Evolutionary conservation across 2,113 vertebrate species (phyloP), one percentile per base, ranked within the genome.

Genomic region (Xyliphius kryptos): DNA sequence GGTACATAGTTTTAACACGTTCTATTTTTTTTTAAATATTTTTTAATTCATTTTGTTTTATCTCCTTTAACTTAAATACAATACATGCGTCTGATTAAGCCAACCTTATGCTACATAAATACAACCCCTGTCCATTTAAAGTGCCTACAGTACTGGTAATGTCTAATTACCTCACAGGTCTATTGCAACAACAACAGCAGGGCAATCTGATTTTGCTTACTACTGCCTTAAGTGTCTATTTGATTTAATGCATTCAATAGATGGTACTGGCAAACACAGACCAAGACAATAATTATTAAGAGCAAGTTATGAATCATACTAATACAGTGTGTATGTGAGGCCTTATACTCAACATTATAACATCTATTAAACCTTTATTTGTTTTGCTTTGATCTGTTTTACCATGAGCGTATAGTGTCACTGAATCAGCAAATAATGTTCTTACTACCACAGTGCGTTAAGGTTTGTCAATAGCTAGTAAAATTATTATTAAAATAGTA

Each of bases 231-330:
- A 66, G 58, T 56, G 52, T 62, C 54, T 46, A 47, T 57, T 65
- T 66, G 66, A 75, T 66, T 62, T 75, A 70, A 71, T 68, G 44
- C 47, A 47, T 56, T 68, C 63, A 61, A 61, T 56, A 69, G 56
- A 6, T 53, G 38, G 50, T 68, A 71, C 46, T 47, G 59, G 54
- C 46, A 41, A 26, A 46, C 38, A 52, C 5, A 52, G 16, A 46
- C 37, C 55, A 41, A 38, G 19, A 59, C 10, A 51, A 43, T 52
- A 12, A 46, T 59, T 13, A 20, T 9, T 14, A 44, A 15, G 21
- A 57, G 20, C 32, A 38, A 20, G 20, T 51, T 59, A 43, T 67
- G 48, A 67, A 59, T 52, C 64, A 67, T 59, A 66, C 36, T 48
- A 41, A 56, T 56, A 12, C 14, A 20, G 2, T 6, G 5, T 36